Base-by-base conservation (phyloP, 2,888 invertebrate species). In the Steinernema carpocapsae region DNA sequence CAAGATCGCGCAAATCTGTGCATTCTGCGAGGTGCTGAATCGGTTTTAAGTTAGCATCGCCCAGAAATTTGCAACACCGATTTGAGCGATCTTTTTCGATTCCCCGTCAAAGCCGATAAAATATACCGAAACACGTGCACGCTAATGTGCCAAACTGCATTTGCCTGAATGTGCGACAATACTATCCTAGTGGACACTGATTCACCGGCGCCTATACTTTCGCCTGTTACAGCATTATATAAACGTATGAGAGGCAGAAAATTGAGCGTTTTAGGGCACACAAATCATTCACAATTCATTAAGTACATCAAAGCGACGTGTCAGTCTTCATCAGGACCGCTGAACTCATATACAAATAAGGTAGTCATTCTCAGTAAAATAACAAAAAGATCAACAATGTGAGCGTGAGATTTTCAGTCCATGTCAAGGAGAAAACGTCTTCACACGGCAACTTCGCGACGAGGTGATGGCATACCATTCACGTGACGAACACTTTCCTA, bases 401-500 rank as follows among this genome's bases (percentile, higher is more conserved):
- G 37, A 10, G 37, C 10, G 37, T 3, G 10, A 10, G 37, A 48
- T 17, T 3, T 48, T 48, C 14, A 48, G 2, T 14, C 19, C 4
- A 7, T 48, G 48, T 48, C 19, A 10, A 37, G 37, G 37, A 37
- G 3, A 37, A 10, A 48, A 14, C 43, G 7, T 14, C 48, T 48
- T 64, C 26, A 64, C 10, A 64, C 64, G 12, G 64, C 64, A 22
- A 64, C 64, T 64, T 64, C 64, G 6, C 64, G 64, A 7, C 64
- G 64, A 17, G 64, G 64, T 37, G 64, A 32, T 17, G 32, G 12
- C 26, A 64, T 26, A 2, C 64, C 64, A 17, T 64, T 64, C 2
- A 3, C 19, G 37, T 64, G 29, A 10, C 64, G 64, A 26, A 32
- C 64, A 17, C 32, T 32, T 64, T 64, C 64, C 64, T 64, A n/a